Conservation (phyloP, 2,797 vertebrate genomes). For the Argyrosomus regius region DNA sequence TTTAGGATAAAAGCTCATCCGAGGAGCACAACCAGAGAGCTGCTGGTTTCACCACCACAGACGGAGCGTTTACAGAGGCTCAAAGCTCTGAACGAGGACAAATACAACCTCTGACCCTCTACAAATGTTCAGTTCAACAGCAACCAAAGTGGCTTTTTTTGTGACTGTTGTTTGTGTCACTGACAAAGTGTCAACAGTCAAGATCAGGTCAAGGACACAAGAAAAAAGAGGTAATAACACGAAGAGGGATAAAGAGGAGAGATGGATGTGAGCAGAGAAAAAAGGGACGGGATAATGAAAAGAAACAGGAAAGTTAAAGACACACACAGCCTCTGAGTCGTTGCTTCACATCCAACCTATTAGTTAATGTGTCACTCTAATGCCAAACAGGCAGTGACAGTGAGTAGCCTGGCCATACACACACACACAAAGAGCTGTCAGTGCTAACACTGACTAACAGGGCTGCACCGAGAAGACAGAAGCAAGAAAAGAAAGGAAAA, state of each 20-base stretch:
- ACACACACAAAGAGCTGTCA: constrained; percentile 46
- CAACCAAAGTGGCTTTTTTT: constrained; percentile 12
- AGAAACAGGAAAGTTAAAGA: constrained; percentile 29
- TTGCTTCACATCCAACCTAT: constrained; percentile 46
- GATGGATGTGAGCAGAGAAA: background rate
- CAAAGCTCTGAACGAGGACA: constrained; percentile 27
- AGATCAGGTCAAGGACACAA: constrained; percentile 36
- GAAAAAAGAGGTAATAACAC: background rate
- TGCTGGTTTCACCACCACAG: background rate
- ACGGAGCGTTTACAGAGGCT: constrained; percentile 32
- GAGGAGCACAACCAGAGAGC: constrained; percentile 13
- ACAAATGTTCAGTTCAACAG: constrained; percentile 20
- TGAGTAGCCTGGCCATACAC: constrained; percentile 13
- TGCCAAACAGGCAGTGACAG: constrained; percentile 61
- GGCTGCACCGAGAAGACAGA: constrained; percentile 29
- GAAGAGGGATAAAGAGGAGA: constrained; percentile 8
- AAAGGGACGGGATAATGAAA: constrained; percentile 12
- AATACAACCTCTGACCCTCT: constrained; percentile 61
- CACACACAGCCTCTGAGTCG: constrained; percentile 18
- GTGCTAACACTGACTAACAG: constrained; percentile 56
- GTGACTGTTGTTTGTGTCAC: background rate
- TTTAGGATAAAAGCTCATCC: constrained; percentile 15
- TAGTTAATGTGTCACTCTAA: constrained; percentile 79
- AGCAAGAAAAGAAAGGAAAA: constrained; percentile 24
- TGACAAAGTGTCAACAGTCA: constrained; percentile 22